A percentile compares a stretch with the other conserved stretches of the same genome.
Evolutionary conservation across 2,113 vertebrate species (phyloP).

Genomic region (Cryptomyrus ogoouensis): DNA sequence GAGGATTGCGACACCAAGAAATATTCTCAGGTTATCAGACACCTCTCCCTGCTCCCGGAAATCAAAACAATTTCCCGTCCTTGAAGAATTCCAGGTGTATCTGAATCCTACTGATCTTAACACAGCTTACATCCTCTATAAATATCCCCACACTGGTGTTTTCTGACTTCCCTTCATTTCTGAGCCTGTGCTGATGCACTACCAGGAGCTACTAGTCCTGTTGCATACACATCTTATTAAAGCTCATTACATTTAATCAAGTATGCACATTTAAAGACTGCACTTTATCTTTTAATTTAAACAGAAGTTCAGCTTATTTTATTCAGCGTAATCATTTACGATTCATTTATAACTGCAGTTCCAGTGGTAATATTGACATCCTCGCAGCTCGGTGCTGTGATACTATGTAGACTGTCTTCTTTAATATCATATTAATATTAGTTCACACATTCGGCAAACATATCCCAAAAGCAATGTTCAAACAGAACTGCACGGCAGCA

Average conservation of each 20-base stretch:
- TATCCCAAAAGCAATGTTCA: not conserved
- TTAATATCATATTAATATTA: conserved; percentile 7
- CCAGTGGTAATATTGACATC: not conserved
- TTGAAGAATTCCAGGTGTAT: not conserved
- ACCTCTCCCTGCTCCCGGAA: conserved; percentile 16
- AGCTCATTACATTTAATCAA: not conserved
- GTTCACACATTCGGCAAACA: conserved; percentile 1
- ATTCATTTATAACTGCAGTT: not conserved
- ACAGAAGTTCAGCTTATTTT: not conserved
- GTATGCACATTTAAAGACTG: not conserved
- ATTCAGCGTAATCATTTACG: not conserved
- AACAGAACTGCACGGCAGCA: not conserved
- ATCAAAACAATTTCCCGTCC: conserved; percentile 4
- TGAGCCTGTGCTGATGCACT: not conserved
- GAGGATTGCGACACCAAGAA: conserved; percentile 27
- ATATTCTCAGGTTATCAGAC: not conserved
- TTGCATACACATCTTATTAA: not conserved
- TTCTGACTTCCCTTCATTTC: not conserved
- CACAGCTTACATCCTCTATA: conserved; percentile 6
- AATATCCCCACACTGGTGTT: not conserved
- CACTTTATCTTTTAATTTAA: not conserved
- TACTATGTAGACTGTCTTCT: not conserved
- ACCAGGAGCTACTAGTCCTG: not conserved
- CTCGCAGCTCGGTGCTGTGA: not conserved
- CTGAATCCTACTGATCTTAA: not conserved